Evolutionary conservation across 1,140 invertebrate species (phyloP).

Genomic region (Proales similis): DNA sequence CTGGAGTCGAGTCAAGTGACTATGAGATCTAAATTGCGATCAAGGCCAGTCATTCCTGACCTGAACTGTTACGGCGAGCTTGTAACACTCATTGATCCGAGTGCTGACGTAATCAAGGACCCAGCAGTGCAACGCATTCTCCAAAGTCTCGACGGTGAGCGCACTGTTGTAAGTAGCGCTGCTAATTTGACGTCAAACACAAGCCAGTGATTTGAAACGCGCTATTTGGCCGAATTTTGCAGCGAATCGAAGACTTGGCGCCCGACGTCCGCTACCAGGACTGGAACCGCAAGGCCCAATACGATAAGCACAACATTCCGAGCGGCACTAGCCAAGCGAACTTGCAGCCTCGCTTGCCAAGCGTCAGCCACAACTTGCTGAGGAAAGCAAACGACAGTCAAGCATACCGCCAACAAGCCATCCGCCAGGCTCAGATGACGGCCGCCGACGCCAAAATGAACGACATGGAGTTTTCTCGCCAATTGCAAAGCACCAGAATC

Average conservation of each 20-base stretch:
- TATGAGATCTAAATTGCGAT: too few relatives aligned
- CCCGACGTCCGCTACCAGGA: slow-evolving; percentile 30
- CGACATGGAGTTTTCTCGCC: slow-evolving; percentile 28
- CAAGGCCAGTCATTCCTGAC: slow-evolving; percentile 33
- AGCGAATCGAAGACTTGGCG: slow-evolving; percentile 34
- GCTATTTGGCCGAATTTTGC: background rate
- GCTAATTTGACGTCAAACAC: background rate
- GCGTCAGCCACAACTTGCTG: slow-evolving; percentile 18
- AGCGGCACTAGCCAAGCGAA: slow-evolving; percentile 1
- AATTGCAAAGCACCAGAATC: slow-evolving; percentile 20
- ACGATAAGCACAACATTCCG: slow-evolving; percentile 27
- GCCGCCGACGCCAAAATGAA: slow-evolving; percentile 17
- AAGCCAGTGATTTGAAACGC: background rate
- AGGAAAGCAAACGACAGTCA: slow-evolving; percentile 25
- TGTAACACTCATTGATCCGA: slow-evolving; percentile 33
- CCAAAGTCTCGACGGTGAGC: slow-evolving; percentile 30
- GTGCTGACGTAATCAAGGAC: slow-evolving; percentile 32
- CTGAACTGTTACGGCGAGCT: slow-evolving; percentile 18
- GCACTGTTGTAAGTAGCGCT: slow-evolving; percentile 19
- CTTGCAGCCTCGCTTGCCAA: slow-evolving; percentile 23
- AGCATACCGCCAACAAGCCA: slow-evolving; percentile 19
- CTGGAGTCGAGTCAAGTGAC: too few relatives aligned
- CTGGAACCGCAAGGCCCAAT: slow-evolving; percentile 37
- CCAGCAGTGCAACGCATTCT: slow-evolving; percentile 32
- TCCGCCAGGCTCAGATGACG: slow-evolving; percentile 23